Base-by-base conservation (phyloP, 2,888 invertebrate genomes). In the Drosophila barbarae region DNA sequence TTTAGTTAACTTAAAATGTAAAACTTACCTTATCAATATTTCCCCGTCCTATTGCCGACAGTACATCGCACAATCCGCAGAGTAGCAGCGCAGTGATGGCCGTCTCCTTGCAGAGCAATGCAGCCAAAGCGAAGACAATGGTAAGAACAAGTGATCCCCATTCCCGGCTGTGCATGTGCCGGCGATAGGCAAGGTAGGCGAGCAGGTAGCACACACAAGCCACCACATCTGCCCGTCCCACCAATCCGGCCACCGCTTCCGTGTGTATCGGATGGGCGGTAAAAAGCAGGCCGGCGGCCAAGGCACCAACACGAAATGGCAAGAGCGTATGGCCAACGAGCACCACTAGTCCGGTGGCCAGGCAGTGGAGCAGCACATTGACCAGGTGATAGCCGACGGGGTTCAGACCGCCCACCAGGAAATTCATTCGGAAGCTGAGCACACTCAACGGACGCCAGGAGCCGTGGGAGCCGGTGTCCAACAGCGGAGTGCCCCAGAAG, bases 401-500 rank as follows among this genome's bases (percentile, higher is more conserved):
- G 6, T 92, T 92, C 80, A 94, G 92, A 58, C 47, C 58, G 75
- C 93, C 94, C 73, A 93, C 92, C 69, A 94, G 91, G 90, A 93
- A 93, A 91, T 97, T 96, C 76, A 96, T 91, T 78, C 96, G 93
- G 91, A 96, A 97, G 76, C 95, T 94, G 73, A 96, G 93, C 73
- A 96, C 95, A 89, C 95, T 95, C 84, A 99, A 91, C 56, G 98
- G 98, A 50, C 98, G 92, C 91, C 97, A 98, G 63, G 98, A 98
- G 87, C 98, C 98, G 91, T 99, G 98, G 28, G 98, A 97, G 58
- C 98, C 98, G 72, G 94, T 93, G 90, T 97, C 96, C 76, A 92
- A 92, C 81, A 98, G 91, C 63, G 97, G 96, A 38, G 98, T 98
- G 53, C 98, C 98, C 98, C 98, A 99, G 91, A 98, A 99, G 91